A percentile compares a stretch with the other conserved stretches of the same genome.
Evolutionary conservation across 2,797 vertebrate genomes (phyloP).

Genomic region (Epinephelus coioides): DNA sequence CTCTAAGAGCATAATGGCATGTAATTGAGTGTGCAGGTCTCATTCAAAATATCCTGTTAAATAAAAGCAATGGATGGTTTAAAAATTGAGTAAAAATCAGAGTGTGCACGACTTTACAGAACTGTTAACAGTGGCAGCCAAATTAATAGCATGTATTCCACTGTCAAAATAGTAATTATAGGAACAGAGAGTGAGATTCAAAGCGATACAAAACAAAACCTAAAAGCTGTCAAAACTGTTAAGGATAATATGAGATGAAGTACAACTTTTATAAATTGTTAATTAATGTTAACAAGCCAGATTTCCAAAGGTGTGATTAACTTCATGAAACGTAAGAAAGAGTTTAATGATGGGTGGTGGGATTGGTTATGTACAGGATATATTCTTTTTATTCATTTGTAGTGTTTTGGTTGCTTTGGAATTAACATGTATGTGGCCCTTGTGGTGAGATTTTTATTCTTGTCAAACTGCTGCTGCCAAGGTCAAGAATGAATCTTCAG

Average conservation of each 20-base stretch:
- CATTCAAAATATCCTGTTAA: slow-evolving; percentile 19
- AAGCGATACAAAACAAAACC: not conserved
- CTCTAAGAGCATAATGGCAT: not conserved
- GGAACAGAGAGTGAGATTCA: not conserved
- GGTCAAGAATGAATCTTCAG: not conserved
- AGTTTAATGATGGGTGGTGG: not conserved
- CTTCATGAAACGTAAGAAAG: not conserved
- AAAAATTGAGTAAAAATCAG: not conserved
- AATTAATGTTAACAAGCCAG: not conserved
- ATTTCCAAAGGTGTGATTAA: not conserved
- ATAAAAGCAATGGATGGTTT: slow-evolving; percentile 11
- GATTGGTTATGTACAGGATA: not conserved
- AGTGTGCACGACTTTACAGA: slow-evolving; percentile 5
- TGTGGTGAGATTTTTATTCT: not conserved
- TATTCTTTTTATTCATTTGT: not conserved
- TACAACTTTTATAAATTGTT: not conserved
- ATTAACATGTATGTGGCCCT: not conserved
- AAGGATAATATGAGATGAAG: not conserved
- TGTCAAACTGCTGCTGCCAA: not conserved
- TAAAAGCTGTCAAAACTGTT: not conserved
- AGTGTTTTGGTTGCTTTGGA: not conserved
- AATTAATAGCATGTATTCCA: not conserved
- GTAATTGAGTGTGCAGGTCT: slow-evolving; percentile 4
- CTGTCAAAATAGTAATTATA: not conserved
- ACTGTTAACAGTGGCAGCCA: not conserved